Conservation (phyloP, 2,888 invertebrate genomes). For the Andrena marginata region DNA sequence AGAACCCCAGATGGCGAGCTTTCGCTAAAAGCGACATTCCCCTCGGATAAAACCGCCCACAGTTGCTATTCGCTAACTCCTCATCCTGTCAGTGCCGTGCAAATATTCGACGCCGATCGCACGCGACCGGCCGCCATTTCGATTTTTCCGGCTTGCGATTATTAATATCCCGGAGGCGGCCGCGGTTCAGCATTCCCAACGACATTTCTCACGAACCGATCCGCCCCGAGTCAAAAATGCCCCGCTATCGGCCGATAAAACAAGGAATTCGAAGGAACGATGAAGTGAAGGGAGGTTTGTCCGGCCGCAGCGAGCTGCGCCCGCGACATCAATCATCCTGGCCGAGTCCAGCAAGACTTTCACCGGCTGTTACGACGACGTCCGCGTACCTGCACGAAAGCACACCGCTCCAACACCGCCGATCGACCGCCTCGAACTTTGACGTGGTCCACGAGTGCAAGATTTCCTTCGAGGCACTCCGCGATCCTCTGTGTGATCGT, state of each 20-base stretch:
- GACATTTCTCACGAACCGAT: constrained; percentile 59
- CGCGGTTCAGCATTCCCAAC: constrained; percentile 55
- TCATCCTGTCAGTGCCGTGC: not conserved
- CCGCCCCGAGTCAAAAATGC: constrained; percentile 33
- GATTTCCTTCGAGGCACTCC: not conserved
- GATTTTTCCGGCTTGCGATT: constrained; percentile 38
- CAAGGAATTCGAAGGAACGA: constrained; percentile 67
- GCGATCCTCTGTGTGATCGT: constrained; percentile 4
- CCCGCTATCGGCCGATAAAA: constrained; percentile 62
- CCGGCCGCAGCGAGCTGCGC: constrained; percentile 61
- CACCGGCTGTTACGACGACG: constrained; percentile 68
- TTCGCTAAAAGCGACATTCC: constrained; percentile 1
- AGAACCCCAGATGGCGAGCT: not conserved
- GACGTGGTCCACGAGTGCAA: not conserved
- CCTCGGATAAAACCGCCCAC: not conserved
- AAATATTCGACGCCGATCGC: constrained; percentile 8
- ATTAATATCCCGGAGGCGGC: constrained; percentile 57
- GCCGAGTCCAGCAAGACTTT: constrained; percentile 67
- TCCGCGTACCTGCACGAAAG: constrained; percentile 52
- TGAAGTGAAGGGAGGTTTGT: constrained; percentile 74
- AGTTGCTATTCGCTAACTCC: not conserved
- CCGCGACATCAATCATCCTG: constrained; percentile 75
- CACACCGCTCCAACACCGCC: not conserved
- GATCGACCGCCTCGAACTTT: not conserved
- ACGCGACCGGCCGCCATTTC: constrained; percentile 6